A percentile compares a stretch with the other conserved stretches of the same genome.
These are phyloP conservation scores for Drosophila melanosoma DNA, from an alignment of 2,888 invertebrate species.

Conservation along the genomic window DNA sequence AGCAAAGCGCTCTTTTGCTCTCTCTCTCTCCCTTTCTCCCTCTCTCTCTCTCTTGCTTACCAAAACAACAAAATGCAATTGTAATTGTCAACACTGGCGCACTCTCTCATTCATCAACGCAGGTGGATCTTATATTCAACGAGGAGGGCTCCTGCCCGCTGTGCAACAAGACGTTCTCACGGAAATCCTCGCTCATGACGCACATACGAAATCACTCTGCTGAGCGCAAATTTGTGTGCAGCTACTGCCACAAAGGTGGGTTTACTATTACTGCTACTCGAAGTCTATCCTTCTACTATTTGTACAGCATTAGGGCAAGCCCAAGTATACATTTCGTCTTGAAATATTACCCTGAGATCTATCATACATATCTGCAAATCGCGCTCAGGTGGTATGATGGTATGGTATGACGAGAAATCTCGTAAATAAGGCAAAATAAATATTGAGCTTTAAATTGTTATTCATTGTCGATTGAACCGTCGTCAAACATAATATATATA, in stretches of 20 bases:
- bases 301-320: not conserved
- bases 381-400: too few species aligned
- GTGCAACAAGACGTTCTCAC: slow-evolving; percentile 85
- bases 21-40: not conserved
- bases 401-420: not conserved
- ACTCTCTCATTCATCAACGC: slow-evolving; percentile 37
- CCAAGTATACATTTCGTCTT: not conserved
- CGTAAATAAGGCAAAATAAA: not conserved
- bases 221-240: slow-evolving; percentile 85
- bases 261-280: not conserved
- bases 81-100: slow-evolving; percentile 29
- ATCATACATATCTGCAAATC: not conserved
- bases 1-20: slow-evolving; percentile 28
- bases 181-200: slow-evolving; percentile 85
- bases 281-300: not conserved
- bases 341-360: not conserved
- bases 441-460: not conserved
- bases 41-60: not conserved
- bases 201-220: slow-evolving; percentile 85
- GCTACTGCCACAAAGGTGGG: slow-evolving; percentile 85
- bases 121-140: slow-evolving; percentile 85
- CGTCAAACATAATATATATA: not conserved
- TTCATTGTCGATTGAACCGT: not conserved
- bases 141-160: slow-evolving; percentile 85
- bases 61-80: slow-evolving; percentile 17